Percentiles rank a stretch among this genome's conserved stretches.
phyloP scores from a whole-genome alignment of 2,888 invertebrate species.

The Nemotelus nigrinus region DNA sequence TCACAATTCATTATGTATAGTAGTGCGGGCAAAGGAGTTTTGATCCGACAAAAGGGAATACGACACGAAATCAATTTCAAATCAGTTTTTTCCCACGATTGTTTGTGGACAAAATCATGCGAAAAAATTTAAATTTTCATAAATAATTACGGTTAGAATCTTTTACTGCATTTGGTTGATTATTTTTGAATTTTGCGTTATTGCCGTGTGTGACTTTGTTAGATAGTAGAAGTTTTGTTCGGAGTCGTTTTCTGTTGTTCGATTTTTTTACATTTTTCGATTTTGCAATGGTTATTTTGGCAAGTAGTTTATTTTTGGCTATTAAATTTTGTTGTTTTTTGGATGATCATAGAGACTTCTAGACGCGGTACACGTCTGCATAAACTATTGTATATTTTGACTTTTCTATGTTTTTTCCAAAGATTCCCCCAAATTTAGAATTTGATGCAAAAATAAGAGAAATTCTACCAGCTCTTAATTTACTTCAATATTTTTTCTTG shows the following conservation, averaged over 20 bases:
- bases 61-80: background rate
- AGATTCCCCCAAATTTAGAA: background rate
- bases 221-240: no score
- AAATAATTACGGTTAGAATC: conserved; percentile 34
- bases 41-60: conserved; percentile 8
- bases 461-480: background rate
- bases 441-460: background rate
- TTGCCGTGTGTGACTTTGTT: no score
- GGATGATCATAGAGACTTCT: background rate
- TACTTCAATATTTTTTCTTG: background rate
- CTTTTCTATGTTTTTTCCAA: background rate
- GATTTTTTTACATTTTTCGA: background rate
- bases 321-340: background rate
- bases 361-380: background rate
- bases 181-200: background rate
- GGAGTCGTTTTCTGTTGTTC: no score
- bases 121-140: background rate
- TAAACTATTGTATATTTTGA: no score
- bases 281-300: background rate
- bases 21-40: background rate
- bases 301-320: background rate
- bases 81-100: no score
- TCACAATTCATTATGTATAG: background rate
- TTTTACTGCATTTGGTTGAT: conserved; percentile 38
- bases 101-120: no score